Percentiles rank a stretch among this genome's conserved stretches.
Evolutionary conservation across 2,797 vertebrate genomes (phyloP).

Genomic region (Miichthys miiuy): DNA sequence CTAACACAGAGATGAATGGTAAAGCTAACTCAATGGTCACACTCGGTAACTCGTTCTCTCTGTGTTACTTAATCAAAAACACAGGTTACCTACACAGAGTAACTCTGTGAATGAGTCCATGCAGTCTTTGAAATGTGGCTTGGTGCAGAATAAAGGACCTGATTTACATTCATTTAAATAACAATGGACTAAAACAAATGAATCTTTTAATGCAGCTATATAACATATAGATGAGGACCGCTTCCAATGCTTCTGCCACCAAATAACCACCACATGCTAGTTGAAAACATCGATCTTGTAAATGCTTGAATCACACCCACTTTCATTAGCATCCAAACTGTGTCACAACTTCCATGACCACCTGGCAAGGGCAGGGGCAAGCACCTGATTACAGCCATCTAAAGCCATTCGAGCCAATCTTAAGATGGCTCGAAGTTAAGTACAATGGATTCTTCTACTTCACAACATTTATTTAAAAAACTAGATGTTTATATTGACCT

Average conservation of each 20-base stretch:
- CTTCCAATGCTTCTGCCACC: not conserved
- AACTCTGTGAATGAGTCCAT: not conserved
- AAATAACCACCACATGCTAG: not conserved
- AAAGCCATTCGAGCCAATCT: not conserved
- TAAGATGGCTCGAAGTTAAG: not conserved
- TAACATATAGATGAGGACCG: not conserved
- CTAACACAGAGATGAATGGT: constrained; percentile 37
- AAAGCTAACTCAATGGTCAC: constrained; percentile 9
- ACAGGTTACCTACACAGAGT: constrained; percentile 5
- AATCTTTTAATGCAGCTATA: not conserved
- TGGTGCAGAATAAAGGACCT: not conserved
- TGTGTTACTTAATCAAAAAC: constrained; percentile 12
- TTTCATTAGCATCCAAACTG: constrained; percentile 6
- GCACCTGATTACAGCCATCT: not conserved
- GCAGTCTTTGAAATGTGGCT: not conserved
- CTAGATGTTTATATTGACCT: not conserved
- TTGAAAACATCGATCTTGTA: not conserved
- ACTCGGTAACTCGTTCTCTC: not conserved
- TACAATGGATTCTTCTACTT: not conserved
- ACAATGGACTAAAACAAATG: not conserved
- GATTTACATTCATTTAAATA: constrained; percentile 12
- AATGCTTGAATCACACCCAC: not conserved
- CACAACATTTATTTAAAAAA: not conserved
- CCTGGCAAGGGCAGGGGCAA: not conserved
- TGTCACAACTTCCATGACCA: not conserved